A percentile compares a stretch with the other conserved stretches of the same genome.
These are phyloP conservation scores for Nephotettix cincticeps DNA, from an alignment of 1,140 invertebrate genomes.

Conservation along the genomic window DNA sequence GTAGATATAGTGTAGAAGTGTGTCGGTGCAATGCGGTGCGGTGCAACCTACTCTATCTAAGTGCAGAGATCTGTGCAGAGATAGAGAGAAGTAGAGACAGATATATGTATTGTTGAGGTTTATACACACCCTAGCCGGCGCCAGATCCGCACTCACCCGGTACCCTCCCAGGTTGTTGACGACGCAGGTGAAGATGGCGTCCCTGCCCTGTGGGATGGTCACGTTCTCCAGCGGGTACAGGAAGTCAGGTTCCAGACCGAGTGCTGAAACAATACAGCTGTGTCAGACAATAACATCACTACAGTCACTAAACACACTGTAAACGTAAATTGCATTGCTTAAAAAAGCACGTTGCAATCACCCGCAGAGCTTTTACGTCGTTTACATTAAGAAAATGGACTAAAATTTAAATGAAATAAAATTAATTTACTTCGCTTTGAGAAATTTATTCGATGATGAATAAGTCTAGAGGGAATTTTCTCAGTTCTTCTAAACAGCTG, in stretches of 20 bases:
- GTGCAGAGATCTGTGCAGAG: background rate
- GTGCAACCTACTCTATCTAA: background rate
- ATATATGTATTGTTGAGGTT: background rate
- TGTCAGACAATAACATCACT: too few relatives aligned
- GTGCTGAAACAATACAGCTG: conserved; percentile 37
- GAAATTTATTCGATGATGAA: too few relatives aligned
- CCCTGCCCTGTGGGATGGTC: conserved; percentile 80
- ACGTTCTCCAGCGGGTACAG: conserved; percentile 81
- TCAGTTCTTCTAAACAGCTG: too few relatives aligned
- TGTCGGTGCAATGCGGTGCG: background rate
- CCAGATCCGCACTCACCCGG: conserved; percentile 87
- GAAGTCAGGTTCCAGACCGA: conserved; percentile 68
- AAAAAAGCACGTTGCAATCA: too few relatives aligned
- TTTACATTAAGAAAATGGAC: too few relatives aligned
- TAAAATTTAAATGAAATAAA: too few relatives aligned
- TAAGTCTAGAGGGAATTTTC: too few relatives aligned
- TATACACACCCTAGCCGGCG: conserved; percentile 45
- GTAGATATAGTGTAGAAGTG: too few relatives aligned
- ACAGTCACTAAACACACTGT: too few relatives aligned
- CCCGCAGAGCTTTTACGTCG: too few relatives aligned
- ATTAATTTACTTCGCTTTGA: too few relatives aligned
- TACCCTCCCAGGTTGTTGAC: conserved; percentile 89
- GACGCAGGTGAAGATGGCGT: conserved; percentile 86
- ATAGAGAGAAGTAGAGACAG: conserved; percentile 13
- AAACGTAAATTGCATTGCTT: too few relatives aligned